Percentiles rank a stretch among this genome's conserved stretches.
These are phyloP conservation scores for Thalpophila matura DNA, from an alignment of 2,888 invertebrate genomes.

Conservation along the genomic window DNA sequence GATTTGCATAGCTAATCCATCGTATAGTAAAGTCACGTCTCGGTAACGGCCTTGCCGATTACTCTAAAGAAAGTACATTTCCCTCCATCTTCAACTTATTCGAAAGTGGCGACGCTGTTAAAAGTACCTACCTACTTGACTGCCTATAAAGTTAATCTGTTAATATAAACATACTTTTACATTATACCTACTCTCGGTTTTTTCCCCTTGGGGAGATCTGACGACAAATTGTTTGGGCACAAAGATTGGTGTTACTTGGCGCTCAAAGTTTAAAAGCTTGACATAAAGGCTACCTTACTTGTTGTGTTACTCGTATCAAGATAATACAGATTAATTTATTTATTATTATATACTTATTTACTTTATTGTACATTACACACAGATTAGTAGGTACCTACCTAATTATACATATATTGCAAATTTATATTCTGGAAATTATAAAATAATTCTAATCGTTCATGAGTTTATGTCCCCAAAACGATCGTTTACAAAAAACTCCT, in stretches of 20 bases:
- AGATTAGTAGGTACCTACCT: too few species aligned
- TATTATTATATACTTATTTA: too few species aligned
- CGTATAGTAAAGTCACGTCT: constrained; percentile 36
- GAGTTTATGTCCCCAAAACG: constrained; percentile 5
- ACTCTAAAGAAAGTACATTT: constrained; percentile 52
- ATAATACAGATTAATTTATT: too few species aligned
- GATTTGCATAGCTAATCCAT: constrained; percentile 45
- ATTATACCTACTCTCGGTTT: constrained; percentile 19
- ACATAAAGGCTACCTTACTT: background rate
- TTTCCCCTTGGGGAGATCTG: background rate
- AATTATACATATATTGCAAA: background rate
- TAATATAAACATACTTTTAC: constrained; percentile 34
- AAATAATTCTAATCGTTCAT: background rate
- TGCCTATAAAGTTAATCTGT: constrained; percentile 43
- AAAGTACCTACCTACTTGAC: constrained; percentile 35
- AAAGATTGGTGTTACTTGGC: constrained; percentile 1
- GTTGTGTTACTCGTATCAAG: too few species aligned
- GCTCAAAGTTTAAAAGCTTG: background rate
- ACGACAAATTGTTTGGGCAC: constrained; percentile 4
- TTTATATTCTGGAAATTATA: background rate
- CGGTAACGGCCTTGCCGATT: constrained; percentile 16
- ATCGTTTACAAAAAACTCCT: constrained; percentile 9
- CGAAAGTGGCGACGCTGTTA: constrained; percentile 46
- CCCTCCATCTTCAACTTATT: constrained; percentile 50
- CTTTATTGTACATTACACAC: too few species aligned